phyloP scores from a whole-genome alignment of 2,797 vertebrate species.

The Tauraco hartlaubi region DNA sequence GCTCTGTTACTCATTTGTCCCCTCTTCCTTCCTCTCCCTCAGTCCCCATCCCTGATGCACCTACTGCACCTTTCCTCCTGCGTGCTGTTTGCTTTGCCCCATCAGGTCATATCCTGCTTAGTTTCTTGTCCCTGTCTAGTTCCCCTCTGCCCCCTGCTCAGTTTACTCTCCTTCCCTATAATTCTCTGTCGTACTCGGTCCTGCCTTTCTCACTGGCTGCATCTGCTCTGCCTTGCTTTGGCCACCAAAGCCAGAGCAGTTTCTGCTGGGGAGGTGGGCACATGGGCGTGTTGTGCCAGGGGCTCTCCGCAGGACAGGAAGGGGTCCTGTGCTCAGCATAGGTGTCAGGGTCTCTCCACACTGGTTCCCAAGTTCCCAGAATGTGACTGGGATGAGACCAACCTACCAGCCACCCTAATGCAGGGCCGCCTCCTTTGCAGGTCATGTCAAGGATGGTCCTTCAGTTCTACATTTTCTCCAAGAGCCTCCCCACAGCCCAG shows the following conservation, averaged over 20 bases:
- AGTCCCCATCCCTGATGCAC: not conserved
- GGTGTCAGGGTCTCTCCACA: not conserved
- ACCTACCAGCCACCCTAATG: not conserved
- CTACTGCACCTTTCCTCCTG: not conserved
- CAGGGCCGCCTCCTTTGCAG: not conserved
- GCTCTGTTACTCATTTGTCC: not conserved
- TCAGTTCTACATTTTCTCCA: not conserved
- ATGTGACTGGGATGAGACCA: not conserved
- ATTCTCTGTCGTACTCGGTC: not conserved
- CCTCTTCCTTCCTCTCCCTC: not conserved
- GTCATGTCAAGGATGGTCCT: not conserved
- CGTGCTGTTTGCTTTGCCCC: not conserved
- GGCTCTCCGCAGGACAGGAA: not conserved
- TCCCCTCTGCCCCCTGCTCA: not conserved
- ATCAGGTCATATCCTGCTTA: not conserved
- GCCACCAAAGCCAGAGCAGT: not conserved
- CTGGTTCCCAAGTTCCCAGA: not conserved
- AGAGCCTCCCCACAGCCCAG: not conserved
- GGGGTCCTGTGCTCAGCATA: not conserved
- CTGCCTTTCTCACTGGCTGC: not conserved
- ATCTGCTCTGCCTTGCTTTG: not conserved
- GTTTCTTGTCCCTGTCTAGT: not conserved
- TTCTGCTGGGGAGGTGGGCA: not conserved
- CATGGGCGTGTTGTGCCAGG: rapidly evolving
- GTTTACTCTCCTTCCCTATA: not conserved